Evolutionary conservation across 53 echinoderm and acorn worm genomes (phyloP).

Genomic region (Astropecten irregularis): DNA sequence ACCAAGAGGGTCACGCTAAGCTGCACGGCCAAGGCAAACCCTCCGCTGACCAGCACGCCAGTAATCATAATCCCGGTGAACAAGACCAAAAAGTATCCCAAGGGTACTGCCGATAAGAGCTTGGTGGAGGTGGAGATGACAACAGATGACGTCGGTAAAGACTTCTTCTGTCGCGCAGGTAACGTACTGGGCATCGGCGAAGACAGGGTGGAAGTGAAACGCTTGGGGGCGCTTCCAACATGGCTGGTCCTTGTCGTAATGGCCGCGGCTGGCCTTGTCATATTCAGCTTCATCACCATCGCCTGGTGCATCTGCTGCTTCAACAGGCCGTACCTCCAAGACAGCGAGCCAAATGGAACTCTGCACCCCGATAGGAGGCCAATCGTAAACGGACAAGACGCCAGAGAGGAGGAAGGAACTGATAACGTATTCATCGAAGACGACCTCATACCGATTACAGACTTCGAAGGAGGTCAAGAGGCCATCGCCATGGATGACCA

Average conservation of each 20-base stretch:
- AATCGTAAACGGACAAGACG: too few relatives aligned
- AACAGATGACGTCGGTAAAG: slow-evolving; percentile 25
- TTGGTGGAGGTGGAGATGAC: slow-evolving; percentile 25
- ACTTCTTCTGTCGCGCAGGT: slow-evolving; percentile 25
- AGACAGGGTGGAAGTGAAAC: neutral
- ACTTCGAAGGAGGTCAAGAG: slow-evolving; percentile 38
- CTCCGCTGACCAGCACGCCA: neutral
- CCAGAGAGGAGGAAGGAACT: neutral
- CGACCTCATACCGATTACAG: slow-evolving; percentile 4
- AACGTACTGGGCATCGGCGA: slow-evolving; percentile 8
- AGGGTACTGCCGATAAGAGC: neutral
- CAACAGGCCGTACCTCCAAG: neutral
- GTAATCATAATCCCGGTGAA: neutral
- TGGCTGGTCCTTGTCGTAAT: slow-evolving; percentile 57
- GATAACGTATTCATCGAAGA: neutral
- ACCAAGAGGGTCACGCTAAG: slow-evolving; percentile 20
- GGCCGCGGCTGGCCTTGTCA: neutral
- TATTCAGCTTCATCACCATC: slow-evolving; percentile 35
- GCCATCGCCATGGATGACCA: neutral
- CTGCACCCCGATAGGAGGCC: neutral
- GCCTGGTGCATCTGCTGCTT: slow-evolving; percentile 31
- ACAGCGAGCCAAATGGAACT: neutral
- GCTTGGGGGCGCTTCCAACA: slow-evolving; percentile 15
- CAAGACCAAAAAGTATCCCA: neutral
- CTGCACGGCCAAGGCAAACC: slow-evolving; percentile 23